Evolutionary conservation across 2,888 invertebrate genomes (phyloP), one percentile per base, ranked within the genome.

Genomic region (Drepanosiphum platanoidis): DNA sequence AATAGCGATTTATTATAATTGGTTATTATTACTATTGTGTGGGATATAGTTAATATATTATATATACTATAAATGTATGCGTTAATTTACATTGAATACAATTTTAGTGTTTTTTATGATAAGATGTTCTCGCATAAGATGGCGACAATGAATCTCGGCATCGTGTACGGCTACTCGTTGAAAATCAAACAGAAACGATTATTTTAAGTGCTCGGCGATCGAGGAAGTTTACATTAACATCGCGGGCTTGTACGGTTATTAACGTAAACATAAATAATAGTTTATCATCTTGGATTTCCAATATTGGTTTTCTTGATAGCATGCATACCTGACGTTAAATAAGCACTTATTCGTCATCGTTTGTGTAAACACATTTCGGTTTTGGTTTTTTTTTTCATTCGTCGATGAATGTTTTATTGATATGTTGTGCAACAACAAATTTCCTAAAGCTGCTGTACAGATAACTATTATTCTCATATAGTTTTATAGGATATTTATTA

Each of bases 261-360:
- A n/a, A 46, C 68, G 46, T 18, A 68, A 68, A 46, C 13, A 70
- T 46, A 32, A 36, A 80, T 34, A 32, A 36, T 80, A 36, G 27
- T 70, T 52, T 27, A 52, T 52, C 46, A 52, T 52, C 27, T 70
- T 11, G 27, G 27, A 34, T 52, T 3, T 36, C 34, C 34, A 36
- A 18, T 36, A 52, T 68, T 46, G 61, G 18, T 78, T 39, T 64
- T 78, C 39, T n/a, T n/a, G n/a, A n/a, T n/a, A n/a, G 42, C 64
- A 18, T 27, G 13, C 13, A 27, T 64, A 64, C 4, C 5, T 52
- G 22, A 18, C 22, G 22, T 52, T 52, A 52, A n/a, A n/a, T 52
- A 52, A 52, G 18, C 22, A 18, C 52, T 8, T 52, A 22, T 52
- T 18, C 46, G 22, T n/a, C 30, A 34, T 34, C 8, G 8, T 58